Evolutionary conservation across 35 echinoderm and acorn worm genomes (phyloP), one percentile per base, ranked within the genome.

Genomic region (Heliocidaris erythrogramma): DNA sequence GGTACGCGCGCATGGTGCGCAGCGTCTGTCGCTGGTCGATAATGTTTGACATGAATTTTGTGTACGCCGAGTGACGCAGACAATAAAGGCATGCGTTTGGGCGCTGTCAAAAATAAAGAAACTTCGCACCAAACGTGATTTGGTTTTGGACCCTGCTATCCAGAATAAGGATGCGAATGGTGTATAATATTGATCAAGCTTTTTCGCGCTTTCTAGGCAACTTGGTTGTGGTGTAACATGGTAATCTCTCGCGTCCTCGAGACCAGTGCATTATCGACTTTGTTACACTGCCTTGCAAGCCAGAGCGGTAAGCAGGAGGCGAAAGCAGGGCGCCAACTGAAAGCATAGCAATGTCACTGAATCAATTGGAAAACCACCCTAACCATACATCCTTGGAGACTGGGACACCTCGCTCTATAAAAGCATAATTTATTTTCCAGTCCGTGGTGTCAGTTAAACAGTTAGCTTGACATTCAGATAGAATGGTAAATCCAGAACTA

Each of bases 321-420:
- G 21, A 42, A 42, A 42, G 7, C 65, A 27, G 17, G 65, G 65
- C 27, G 65, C 18, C 27, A 78, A 78, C 65, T 21, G 18, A 78
- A 78, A 78, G 65, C 65, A 78, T 78, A 78, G 65, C 65, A 78
- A 78, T 78, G 65, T 78, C 65, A 78, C 65, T 78, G 65, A 78
- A n/a, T n/a, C 18, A 56, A 56, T 56, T 56, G 1, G 52, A 21
- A 78, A 18, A 78, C 65, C 27, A 27, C 21, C 65, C 65, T 18
- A 18, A 78, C 65, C 65, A 78, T 27, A 78, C 65, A 78, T 78
- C 65, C 65, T 78, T 78, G 21, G 52, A 78, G 6, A 78, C 65
- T 56, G 14, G 21, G 65, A 78, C 65, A n/a, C 65, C 65, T 78
- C 27, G 65, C 65, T 78, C 8, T 78, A n/a, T 78, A 24, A 78